phyloP scores from a whole-genome alignment of 1,140 invertebrate species.

The Hormaphis cornu region DNA sequence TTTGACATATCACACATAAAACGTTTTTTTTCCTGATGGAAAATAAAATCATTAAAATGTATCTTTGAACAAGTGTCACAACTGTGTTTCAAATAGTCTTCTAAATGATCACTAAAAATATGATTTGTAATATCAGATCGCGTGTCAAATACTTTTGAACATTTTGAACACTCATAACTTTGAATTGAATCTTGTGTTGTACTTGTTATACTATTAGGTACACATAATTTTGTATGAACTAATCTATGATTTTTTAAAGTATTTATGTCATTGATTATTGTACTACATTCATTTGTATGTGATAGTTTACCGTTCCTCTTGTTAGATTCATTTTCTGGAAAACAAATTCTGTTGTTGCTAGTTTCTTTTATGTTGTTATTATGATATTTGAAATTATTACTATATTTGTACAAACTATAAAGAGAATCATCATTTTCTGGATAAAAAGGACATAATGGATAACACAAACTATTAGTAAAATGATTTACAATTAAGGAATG shows the following conservation, averaged over 20 bases:
- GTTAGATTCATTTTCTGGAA: background rate
- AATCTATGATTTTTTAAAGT: background rate
- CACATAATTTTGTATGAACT: background rate
- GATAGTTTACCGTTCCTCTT: background rate
- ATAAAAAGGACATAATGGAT: background rate
- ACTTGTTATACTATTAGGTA: background rate
- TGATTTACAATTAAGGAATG: background rate
- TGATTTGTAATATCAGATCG: background rate
- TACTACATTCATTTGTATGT: background rate
- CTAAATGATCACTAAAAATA: conserved; percentile 9
- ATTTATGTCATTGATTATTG: background rate
- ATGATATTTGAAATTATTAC: background rate
- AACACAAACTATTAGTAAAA: conserved; percentile 11
- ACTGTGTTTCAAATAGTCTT: conserved; percentile 5
- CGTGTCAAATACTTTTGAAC: conserved; percentile 13
- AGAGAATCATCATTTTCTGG: background rate
- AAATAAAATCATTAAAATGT: background rate
- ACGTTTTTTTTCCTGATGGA: background rate
- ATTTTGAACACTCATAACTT: conserved; percentile 11
- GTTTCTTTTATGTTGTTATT: background rate
- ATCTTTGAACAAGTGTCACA: background rate
- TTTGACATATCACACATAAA: conserved; percentile 14
- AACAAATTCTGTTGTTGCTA: background rate
- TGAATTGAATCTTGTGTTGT: background rate
- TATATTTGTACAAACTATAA: background rate